phyloP scores from a whole-genome alignment of 2,888 invertebrate genomes.

The Pristionchus fissidentatus region DNA sequence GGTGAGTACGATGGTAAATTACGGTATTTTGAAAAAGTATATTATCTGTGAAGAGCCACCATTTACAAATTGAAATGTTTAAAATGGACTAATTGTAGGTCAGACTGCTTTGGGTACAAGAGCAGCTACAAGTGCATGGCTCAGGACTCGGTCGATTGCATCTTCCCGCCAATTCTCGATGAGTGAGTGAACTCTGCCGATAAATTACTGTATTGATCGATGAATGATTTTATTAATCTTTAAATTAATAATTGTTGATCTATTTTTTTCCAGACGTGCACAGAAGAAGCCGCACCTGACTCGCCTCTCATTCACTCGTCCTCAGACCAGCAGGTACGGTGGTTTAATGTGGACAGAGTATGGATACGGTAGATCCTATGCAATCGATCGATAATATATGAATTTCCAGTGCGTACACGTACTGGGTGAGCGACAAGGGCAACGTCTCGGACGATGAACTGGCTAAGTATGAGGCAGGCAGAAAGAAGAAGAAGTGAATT shows the following conservation, averaged over 20 bases:
- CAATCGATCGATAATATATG: not conserved
- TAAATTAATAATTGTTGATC: not conserved
- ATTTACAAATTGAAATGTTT: not conserved
- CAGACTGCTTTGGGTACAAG: slow-evolving; percentile 67
- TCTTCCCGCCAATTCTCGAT: slow-evolving; percentile 68
- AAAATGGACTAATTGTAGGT: slow-evolving; percentile 53
- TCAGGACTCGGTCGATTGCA: slow-evolving; percentile 71
- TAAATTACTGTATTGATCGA: not conserved
- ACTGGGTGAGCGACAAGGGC: slow-evolving; percentile 24
- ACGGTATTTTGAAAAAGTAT: not conserved
- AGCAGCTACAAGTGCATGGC: slow-evolving; percentile 72
- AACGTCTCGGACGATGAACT: slow-evolving; percentile 58
- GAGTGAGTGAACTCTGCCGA: not conserved
- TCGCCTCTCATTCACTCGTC: slow-evolving; percentile 30
- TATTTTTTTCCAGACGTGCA: slow-evolving; percentile 4
- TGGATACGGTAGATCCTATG: slow-evolving; percentile 3
- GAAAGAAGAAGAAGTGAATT: slow-evolving; percentile 53
- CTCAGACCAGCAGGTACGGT: slow-evolving; percentile 37
- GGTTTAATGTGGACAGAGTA: not conserved
- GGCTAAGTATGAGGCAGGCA: slow-evolving; percentile 57
- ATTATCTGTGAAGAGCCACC: not conserved
- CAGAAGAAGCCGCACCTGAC: slow-evolving; percentile 32
- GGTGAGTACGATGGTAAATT: not conserved
- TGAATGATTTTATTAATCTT: not conserved
- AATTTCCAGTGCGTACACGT: slow-evolving; percentile 44